A percentile compares a stretch with the other conserved stretches of the same genome.
phyloP scores from a whole-genome alignment of 2,113 vertebrate genomes.

The Speoplatyrhinus poulsoni region DNA sequence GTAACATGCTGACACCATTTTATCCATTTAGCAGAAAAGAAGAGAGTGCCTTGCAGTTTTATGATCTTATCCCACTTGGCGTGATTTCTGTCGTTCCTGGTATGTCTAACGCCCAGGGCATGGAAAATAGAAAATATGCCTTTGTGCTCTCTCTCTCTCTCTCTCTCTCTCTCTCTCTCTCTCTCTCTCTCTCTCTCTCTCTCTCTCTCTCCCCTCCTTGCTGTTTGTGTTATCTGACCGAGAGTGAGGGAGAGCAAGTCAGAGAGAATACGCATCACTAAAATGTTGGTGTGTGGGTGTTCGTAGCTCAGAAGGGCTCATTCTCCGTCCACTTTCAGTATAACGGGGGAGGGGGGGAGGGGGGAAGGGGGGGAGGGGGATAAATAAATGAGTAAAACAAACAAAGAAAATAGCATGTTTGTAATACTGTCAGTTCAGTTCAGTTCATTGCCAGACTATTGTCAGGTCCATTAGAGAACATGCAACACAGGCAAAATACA shows the following conservation, averaged over 20 bases:
- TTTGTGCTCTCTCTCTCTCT: conserved; percentile 14
- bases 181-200: background rate
- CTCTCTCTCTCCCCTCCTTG: background rate
- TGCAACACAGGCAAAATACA: too few relatives aligned
- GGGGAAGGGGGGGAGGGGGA: too few relatives aligned
- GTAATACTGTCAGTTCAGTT: background rate
- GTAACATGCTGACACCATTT: conserved; percentile 74
- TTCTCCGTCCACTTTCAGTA: conserved; percentile 13
- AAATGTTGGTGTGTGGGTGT: conserved; percentile 55
- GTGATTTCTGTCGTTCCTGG: conserved; percentile 68
- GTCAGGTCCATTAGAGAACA: too few relatives aligned
- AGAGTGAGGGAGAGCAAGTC: background rate
- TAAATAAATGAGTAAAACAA: background rate
- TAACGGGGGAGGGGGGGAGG: background rate
- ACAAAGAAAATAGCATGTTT: background rate
- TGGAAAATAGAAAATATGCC: conserved; percentile 60
- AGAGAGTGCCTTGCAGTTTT: conserved; percentile 74
- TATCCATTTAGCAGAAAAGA: conserved; percentile 76
- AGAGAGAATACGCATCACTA: conserved; percentile 13
- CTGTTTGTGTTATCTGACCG: conserved; percentile 17
- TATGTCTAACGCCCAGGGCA: conserved; percentile 67
- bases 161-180: conserved; percentile 3
- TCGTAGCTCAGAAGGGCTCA: conserved; percentile 26
- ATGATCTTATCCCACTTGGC: conserved; percentile 76
- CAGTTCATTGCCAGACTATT: too few relatives aligned